Evolutionary conservation across 2,888 invertebrate genomes (phyloP).

Genomic region (Urechis unicinctus): DNA sequence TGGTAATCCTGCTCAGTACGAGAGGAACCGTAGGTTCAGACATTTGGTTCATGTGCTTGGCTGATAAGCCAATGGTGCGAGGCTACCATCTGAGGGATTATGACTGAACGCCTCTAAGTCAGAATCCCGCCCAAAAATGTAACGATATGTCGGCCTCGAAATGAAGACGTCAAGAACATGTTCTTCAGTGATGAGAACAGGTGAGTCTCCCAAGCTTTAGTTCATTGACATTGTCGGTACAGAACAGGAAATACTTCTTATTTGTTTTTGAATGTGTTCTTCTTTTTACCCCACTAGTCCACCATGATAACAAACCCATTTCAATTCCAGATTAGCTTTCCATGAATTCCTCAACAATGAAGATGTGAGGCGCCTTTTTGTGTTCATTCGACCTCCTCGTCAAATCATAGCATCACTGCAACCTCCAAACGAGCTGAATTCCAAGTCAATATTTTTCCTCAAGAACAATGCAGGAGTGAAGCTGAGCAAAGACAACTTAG

Average conservation of each 20-base stretch:
- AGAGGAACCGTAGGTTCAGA: too few species aligned
- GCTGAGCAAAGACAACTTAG: conserved; percentile 46
- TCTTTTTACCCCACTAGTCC: too few species aligned
- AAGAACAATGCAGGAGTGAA: conserved; percentile 46
- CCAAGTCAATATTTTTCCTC: conserved; percentile 46
- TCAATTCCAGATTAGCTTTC: conserved; percentile 39
- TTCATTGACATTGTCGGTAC: too few species aligned
- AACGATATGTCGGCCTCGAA: too few species aligned
- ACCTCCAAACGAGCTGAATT: conserved; percentile 40
- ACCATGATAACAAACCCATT: not conserved
- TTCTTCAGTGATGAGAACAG: conserved; percentile 47
- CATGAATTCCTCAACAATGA: conserved; percentile 50
- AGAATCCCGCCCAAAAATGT: too few species aligned
- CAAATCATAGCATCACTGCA: conserved; percentile 39
- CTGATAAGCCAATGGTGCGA: too few species aligned
- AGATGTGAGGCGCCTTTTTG: conserved; percentile 44
- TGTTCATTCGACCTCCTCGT: conserved; percentile 32
- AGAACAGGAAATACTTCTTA: too few species aligned
- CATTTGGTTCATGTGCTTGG: too few species aligned
- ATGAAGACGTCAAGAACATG: conserved; percentile 47
- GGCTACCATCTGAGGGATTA: too few species aligned
- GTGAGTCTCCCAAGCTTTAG: conserved; percentile 18
- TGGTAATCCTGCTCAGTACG: too few species aligned
- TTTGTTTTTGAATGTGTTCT: too few species aligned
- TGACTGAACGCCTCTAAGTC: too few species aligned